A percentile compares a stretch with the other conserved stretches of the same genome.
Conservation (phyloP, 1,140 invertebrate genomes). For the Cyclina sinensis region DNA sequence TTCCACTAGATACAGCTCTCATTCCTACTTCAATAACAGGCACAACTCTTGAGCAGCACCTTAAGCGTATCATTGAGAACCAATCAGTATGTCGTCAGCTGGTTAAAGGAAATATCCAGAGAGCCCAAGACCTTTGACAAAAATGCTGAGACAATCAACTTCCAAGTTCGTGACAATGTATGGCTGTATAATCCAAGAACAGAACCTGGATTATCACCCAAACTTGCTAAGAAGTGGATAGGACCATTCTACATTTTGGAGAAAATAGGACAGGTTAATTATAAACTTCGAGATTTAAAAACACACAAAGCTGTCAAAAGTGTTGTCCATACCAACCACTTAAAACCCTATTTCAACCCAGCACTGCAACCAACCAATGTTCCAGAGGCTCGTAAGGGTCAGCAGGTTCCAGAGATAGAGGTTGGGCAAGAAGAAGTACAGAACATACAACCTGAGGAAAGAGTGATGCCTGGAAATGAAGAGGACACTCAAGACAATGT, state of each 20-base stretch:
- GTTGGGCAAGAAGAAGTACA: slow-evolving; percentile 5
- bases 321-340: slow-evolving; percentile 37
- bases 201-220: slow-evolving; percentile 24
- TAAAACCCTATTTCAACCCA: slow-evolving; percentile 48
- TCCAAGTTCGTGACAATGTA: slow-evolving; percentile 29
- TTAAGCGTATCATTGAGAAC: slow-evolving; percentile 12
- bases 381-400: neutral
- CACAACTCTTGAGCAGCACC: neutral
- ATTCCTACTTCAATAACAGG: slow-evolving; percentile 22
- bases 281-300: slow-evolving; percentile 20
- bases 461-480: neutral
- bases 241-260: neutral
- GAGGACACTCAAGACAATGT: neutral
- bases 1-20: slow-evolving; percentile 63
- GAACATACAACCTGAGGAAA: neutral
- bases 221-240: slow-evolving; percentile 5
- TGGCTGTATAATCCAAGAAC: slow-evolving; percentile 40
- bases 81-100: slow-evolving; percentile 22
- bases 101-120: slow-evolving; percentile 45
- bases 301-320: slow-evolving; percentile 32
- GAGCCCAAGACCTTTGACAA: slow-evolving; percentile 54
- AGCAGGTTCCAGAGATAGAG: neutral
- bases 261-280: slow-evolving; percentile 37
- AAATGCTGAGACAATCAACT: neutral
- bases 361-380: slow-evolving; percentile 31